Conservation (phyloP, 2,113 vertebrate species). For the Cyanocitta stelleri region DNA sequence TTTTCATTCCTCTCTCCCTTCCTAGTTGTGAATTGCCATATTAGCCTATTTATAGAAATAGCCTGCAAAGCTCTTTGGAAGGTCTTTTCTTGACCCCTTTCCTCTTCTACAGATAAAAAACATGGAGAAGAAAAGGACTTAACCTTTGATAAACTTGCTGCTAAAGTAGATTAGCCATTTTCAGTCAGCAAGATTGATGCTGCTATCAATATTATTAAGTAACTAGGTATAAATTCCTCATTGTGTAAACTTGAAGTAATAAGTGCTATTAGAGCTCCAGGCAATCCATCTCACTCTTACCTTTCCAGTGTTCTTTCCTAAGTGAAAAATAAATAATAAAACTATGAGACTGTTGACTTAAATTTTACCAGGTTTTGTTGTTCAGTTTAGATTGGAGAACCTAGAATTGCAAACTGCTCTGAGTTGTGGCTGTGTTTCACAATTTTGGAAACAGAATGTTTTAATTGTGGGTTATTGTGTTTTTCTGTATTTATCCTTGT, state of each 20-base stretch:
- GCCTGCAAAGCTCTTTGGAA: slow-evolving; percentile 9
- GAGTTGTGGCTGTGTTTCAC: not conserved
- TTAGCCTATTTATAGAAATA: not conserved
- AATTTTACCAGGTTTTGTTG: not conserved
- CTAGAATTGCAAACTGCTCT: not conserved
- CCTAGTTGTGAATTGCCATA: not conserved
- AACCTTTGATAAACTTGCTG: slow-evolving; percentile 59
- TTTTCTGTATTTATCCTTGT: not conserved
- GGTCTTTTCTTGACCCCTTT: slow-evolving; percentile 18
- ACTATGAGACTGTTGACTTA: not conserved
- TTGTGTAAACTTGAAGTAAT: slow-evolving; percentile 33
- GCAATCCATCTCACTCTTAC: slow-evolving; percentile 16
- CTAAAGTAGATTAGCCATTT: slow-evolving; percentile 62
- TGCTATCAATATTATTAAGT: slow-evolving; percentile 62
- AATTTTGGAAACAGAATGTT: not conserved
- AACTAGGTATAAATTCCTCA: slow-evolving; percentile 52
- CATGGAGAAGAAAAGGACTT: not conserved
- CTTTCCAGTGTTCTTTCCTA: not conserved
- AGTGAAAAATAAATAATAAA: slow-evolving; percentile 16
- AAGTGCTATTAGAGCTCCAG: slow-evolving; percentile 25
- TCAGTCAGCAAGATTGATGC: slow-evolving; percentile 54
- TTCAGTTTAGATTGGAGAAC: not conserved
- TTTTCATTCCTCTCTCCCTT: not conserved
- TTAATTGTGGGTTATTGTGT: not conserved
- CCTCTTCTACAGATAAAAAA: not conserved